Base-by-base conservation (phyloP, 2,888 invertebrate genomes). In the Encarsia formosa region DNA sequence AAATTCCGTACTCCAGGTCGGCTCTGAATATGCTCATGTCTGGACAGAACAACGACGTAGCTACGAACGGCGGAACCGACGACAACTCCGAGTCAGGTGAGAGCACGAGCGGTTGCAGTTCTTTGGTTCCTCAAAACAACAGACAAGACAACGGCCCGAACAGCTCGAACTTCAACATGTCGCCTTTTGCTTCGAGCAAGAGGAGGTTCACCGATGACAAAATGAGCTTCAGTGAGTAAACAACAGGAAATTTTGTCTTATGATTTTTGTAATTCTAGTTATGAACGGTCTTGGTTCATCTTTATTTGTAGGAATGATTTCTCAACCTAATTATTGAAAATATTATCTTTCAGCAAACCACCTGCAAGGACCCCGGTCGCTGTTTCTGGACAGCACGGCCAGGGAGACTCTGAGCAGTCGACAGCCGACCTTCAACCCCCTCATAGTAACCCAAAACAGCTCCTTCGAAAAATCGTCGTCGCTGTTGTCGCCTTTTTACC, bases 401-500 rank as follows among this genome's bases (percentile, higher is more conserved):
- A 64, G 69, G 66, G 67, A 78, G 70, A 76, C 77, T 5, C 61
- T 79, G 58, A 77, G 77, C 56, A 76, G 77, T 49, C 70, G 78
- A 57, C 71, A 75, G 52, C 80, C 80, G 23, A 72, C 76, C 31
- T 80, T 79, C 62, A 77, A 78, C 59, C 73, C 77, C 4, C 76
- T 77, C 18, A 65, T 78, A 35, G 74, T 79, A 34, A n/a, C n/a
- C n/a, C n/a, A n/a, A 61, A 72, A 70, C 52, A 78, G 76, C 29
- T 61, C 74, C 3, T 67, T 76, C 32, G 75, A 76, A 54, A 74
- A 75, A 56, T 73, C 76, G 41, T 66, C 76, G 19, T 61, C 65
- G 1, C 55, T 73, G 11, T 75, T 75, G 41, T 88, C 88, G 2
- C 86, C 89, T 13, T 90, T 89, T 70, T 89, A 90, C 67, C 79